Evolutionary conservation across 2,888 invertebrate genomes (phyloP).

Genomic region (Euplagia quadripunctaria): DNA sequence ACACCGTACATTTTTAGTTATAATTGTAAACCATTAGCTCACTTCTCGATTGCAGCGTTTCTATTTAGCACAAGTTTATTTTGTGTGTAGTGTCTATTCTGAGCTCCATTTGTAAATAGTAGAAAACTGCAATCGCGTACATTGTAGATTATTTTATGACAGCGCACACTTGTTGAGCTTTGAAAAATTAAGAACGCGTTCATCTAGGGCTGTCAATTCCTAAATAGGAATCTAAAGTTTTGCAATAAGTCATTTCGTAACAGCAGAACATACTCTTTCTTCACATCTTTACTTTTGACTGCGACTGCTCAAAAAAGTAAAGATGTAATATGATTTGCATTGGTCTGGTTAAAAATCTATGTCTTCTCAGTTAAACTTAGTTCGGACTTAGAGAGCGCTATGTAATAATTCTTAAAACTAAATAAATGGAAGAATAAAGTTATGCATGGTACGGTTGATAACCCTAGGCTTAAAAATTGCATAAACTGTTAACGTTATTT

Average conservation of each 20-base stretch:
- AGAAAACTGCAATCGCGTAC: background rate
- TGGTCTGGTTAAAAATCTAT: no score
- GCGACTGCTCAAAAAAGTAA: no score
- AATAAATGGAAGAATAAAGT: no score
- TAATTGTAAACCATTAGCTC: background rate
- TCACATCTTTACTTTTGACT: no score
- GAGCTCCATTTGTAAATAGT: background rate
- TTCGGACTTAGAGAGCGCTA: no score
- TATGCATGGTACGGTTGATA: background rate
- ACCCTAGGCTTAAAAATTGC: background rate
- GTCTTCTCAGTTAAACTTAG: no score
- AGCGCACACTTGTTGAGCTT: background rate
- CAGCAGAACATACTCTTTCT: no score
- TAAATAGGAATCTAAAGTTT: background rate
- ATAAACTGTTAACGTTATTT: background rate
- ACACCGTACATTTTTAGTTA: no score
- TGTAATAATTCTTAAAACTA: no score
- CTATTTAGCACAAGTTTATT: background rate
- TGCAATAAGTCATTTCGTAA: no score
- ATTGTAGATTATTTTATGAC: conserved; percentile 6
- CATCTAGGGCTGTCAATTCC: background rate
- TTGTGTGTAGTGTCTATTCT: background rate
- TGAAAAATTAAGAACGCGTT: background rate
- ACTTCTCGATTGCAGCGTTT: background rate
- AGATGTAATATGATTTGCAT: no score